Evolutionary conservation across 2,888 invertebrate species (phyloP).

Genomic region (Apamea crenata): DNA sequence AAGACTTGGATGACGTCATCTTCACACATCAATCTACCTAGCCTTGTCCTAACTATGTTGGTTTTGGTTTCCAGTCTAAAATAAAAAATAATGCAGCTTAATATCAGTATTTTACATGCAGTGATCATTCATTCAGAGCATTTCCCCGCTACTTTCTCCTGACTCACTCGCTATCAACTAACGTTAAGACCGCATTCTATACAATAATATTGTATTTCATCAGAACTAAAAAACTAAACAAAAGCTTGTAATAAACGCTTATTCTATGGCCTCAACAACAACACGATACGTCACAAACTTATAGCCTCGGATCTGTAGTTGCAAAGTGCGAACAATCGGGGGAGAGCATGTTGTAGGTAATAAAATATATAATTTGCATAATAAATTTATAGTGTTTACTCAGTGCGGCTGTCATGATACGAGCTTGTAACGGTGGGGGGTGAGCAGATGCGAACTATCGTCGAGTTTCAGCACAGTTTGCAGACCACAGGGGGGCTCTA

Average conservation of each 20-base stretch:
- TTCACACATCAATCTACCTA: too few relatives aligned
- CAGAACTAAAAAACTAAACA: not conserved
- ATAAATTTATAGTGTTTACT: conserved; percentile 66
- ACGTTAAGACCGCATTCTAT: not conserved
- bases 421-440: conserved; percentile 22
- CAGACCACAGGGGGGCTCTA: conserved; percentile 24
- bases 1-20: not conserved
- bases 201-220: not conserved
- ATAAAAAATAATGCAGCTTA: too few relatives aligned
- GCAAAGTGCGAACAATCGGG: conserved; percentile 58
- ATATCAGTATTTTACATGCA: not conserved
- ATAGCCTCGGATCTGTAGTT: conserved; percentile 40
- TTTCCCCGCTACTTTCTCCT: conserved; percentile 72
- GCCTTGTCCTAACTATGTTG: too few relatives aligned
- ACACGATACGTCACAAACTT: conserved; percentile 55
- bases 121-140: conserved; percentile 64
- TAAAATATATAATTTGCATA: conserved; percentile 69
- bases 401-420: conserved; percentile 57
- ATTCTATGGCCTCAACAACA: conserved; percentile 39
- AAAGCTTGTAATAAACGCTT: not conserved
- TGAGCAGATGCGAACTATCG: conserved; percentile 59
- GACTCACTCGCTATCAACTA: conserved; percentile 59
- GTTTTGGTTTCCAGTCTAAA: too few relatives aligned
- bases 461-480: conserved; percentile 28
- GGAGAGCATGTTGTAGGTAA: conserved; percentile 48